Percentiles rank a stretch among this genome's conserved stretches.
phyloP scores from a whole-genome alignment of 2,113 vertebrate genomes.

The Nesospiza acunhae region DNA sequence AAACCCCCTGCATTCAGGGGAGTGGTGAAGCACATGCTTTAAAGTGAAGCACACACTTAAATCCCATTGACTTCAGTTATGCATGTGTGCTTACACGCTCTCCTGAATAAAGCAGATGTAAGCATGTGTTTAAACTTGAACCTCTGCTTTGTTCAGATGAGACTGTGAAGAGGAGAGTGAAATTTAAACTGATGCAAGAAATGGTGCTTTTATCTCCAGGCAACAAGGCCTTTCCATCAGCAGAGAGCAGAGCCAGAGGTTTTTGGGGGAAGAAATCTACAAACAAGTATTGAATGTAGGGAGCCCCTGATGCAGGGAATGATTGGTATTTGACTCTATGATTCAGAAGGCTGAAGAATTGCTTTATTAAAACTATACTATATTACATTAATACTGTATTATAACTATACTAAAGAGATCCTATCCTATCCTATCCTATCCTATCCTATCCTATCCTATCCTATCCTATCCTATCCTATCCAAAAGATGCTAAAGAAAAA shows the following conservation, averaged over 20 bases:
- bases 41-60: slow-evolving; percentile 58
- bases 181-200: slow-evolving; percentile 43
- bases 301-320: no score
- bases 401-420: no score
- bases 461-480: no score
- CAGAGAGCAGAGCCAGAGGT: background rate
- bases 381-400: no score
- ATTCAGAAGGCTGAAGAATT: no score
- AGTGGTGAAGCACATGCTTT: slow-evolving; percentile 43
- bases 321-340: no score
- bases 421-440: no score
- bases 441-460: no score
- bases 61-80: slow-evolving; percentile 50
- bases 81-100: slow-evolving; percentile 8
- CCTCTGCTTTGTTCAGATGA: slow-evolving; percentile 53
- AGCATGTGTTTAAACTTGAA: slow-evolving; percentile 65
- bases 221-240: slow-evolving; percentile 3
- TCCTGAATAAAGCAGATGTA: slow-evolving; percentile 46
- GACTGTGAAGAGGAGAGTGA: slow-evolving; percentile 44
- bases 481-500: no score
- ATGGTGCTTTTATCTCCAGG: slow-evolving; percentile 38
- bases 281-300: no score
- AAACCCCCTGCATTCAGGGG: slow-evolving; percentile 26
- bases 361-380: no score
- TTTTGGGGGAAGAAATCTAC: background rate